Evolutionary conservation across 2,797 vertebrate species (phyloP).

Genomic region (Lepilemur ruficaudatus): DNA sequence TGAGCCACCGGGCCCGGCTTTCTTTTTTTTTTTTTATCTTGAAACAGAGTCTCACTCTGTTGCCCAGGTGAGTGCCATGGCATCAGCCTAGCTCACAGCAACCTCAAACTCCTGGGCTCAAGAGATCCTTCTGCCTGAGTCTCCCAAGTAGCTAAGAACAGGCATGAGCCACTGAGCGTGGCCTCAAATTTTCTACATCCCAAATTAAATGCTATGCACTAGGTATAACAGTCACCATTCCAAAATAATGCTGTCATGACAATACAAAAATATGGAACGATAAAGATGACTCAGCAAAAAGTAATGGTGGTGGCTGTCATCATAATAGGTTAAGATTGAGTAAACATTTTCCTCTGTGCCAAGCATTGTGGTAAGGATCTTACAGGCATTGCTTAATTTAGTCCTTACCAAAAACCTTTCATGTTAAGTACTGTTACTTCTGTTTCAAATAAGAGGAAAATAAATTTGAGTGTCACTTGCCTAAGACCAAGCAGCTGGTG

Average conservation of each 20-base stretch:
- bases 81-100: too few relatives aligned
- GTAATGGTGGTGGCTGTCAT: neutral
- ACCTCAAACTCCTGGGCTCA: too few relatives aligned
- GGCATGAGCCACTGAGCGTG: too few relatives aligned
- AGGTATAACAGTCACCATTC: neutral
- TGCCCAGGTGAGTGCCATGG: too few relatives aligned
- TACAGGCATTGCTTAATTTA: neutral
- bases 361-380: neutral
- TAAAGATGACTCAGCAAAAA: constrained; percentile 35
- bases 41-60: too few relatives aligned
- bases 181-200: neutral
- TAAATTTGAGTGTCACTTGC: neutral
- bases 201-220: neutral
- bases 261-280: neutral
- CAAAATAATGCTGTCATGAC: neutral
- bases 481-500: neutral
- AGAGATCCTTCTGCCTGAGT: too few relatives aligned
- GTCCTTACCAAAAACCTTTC: neutral
- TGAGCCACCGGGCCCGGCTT: too few relatives aligned
- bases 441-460: neutral
- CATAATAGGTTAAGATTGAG: neutral
- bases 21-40: too few relatives aligned
- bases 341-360: neutral
- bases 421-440: neutral
- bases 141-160: too few relatives aligned